Base-by-base conservation (phyloP, 2,888 invertebrate species). In the Notocelia uddmanniana region DNA sequence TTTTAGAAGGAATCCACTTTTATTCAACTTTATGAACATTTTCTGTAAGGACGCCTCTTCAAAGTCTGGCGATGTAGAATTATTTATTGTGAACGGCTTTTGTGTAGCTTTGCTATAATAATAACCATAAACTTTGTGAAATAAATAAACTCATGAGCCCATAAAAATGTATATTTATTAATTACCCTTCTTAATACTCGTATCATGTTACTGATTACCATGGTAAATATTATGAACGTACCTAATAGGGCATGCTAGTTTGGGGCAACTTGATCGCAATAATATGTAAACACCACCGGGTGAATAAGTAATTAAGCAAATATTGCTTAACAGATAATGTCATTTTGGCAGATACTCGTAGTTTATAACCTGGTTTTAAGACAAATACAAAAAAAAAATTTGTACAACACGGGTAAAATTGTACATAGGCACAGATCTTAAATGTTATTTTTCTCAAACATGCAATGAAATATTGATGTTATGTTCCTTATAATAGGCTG, bases 1-100 rank as follows among this genome's bases (percentile, higher is more conserved):
- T 52, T 68, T 68, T 37, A 50, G 37, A 31, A 37, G n/a, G 62
- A 50, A 50, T 31, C 18, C 21, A 41, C 41, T 50, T 62, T 11
- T 26, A 15, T 21, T 58, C 34, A 37, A 37, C 19, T 11, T 37
- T 23, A 9, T 41, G 9, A 41, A 41, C 15, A 41, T 59, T 50
- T 31, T 13, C 2, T 9, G 31, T 15, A 23, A 21, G 15, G 1
- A 23, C 23, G 54, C 54, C 23, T 8, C 26, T 54, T 26, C 15
- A 55, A 26, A 55, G 9, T 55, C n/a, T n/a, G 55, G 26, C 15
- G 55, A 23, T 55, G 3, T n/a, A 26, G n/a, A n/a, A 54, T 1
- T 55, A 26, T 55, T 26, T 23, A 55, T 26, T n/a, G 54, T 9
- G 54, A 26, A 26, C 23, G 2, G 54, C 5, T 45, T 45, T 1